Percentiles rank a stretch among this genome's conserved stretches.
Conservation (phyloP, 1,140 invertebrate genomes). For the Globodera rostochiensis region DNA sequence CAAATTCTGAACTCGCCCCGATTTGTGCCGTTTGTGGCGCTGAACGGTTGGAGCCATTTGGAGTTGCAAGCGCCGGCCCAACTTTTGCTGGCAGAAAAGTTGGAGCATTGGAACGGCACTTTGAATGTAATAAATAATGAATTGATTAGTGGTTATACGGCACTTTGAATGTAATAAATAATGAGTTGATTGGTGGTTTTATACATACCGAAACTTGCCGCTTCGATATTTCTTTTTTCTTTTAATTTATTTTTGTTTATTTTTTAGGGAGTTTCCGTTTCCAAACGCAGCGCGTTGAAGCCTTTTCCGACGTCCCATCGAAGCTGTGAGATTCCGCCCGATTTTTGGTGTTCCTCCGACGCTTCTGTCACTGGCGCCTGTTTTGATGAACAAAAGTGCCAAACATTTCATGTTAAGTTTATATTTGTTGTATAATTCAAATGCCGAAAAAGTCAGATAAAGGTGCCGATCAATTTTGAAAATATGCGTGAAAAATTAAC, state of each 20-base stretch:
- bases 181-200: no score
- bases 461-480: no score
- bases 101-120: conserved; percentile 35
- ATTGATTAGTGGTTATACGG: background rate
- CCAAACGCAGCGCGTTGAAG: conserved; percentile 6
- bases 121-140: background rate
- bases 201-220: background rate
- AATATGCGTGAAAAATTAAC: no score
- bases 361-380: background rate
- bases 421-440: no score
- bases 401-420: background rate
- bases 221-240: background rate
- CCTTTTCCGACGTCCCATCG: background rate
- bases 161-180: conserved; percentile 11
- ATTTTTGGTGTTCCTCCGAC: conserved; percentile 22
- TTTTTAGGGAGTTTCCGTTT: background rate
- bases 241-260: background rate
- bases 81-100: conserved; percentile 35
- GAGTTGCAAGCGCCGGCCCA: conserved; percentile 39
- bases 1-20: conserved; percentile 35
- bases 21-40: conserved; percentile 43
- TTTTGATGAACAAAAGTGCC: conserved; percentile 19
- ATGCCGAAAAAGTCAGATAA: no score
- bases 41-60: conserved; percentile 38
- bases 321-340: conserved; percentile 19